Evolutionary conservation across 64 coral and sea anemone genomes (phyloP), one percentile per base, ranked within the genome.

Genomic region (Catalaphyllia jardinei): DNA sequence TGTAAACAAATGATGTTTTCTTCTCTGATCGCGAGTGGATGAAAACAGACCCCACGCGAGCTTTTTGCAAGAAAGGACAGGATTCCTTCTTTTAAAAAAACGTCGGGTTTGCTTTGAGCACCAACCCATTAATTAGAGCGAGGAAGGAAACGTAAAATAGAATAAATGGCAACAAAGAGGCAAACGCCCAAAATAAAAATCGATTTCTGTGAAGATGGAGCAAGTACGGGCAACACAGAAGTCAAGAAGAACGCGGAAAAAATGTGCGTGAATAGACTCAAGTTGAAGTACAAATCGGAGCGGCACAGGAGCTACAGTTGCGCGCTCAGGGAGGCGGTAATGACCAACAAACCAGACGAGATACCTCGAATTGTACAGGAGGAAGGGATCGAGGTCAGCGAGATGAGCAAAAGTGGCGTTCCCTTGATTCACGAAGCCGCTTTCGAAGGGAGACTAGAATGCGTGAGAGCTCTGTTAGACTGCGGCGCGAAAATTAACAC

Each of bases 111-210:
- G 25, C 25, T 25, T 27, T 69, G 20, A n/a, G 65, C 4, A 9
- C 29, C 54, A 69, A 6, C 42, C n/a, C 3, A 9, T 69, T 11
- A 69, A 69, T 69, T 27, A 17, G 9, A 42, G 31, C 20, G 67
- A 35, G n/a, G 39, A 7, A 13, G 20, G 42, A 15, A 64, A 64
- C 33, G 10, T n/a, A 20, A 31, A 11, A 69, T 38, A 22, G 22
- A 10, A 27, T 9, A 65, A 71, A 85, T 85, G 81, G 24, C 81
- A 35, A 27, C 81, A 22, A 67, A 71, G 42, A 62, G 62, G 4
- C 81, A 69, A 50, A 85, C 81, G 7, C 81, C 81, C 8, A 69
- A 51, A 52, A 85, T 85, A 50, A 85, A 50, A 64, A 85, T 85
- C 63, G 81, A 85, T 85, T 71, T 85, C 35, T 85, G 81, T 33